Percentiles rank a stretch among this genome's conserved stretches.
Evolutionary conservation across 2,888 invertebrate genomes (phyloP).

Genomic region (Acanthosepion esculentum): DNA sequence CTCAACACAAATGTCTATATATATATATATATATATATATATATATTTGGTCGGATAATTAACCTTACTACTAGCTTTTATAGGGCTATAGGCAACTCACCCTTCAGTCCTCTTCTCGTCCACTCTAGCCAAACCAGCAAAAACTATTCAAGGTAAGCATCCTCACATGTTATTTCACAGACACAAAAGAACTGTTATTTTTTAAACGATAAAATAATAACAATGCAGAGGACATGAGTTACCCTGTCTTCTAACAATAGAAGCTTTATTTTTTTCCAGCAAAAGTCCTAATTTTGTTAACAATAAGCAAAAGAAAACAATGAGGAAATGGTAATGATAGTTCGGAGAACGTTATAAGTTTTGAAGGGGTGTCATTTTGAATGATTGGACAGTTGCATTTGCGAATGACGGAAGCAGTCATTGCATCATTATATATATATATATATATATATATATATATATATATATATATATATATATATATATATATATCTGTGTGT

Average conservation of each 20-base stretch:
- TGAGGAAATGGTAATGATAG: background rate
- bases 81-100: no score
- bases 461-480: no score
- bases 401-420: background rate
- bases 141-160: background rate
- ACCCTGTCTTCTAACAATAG: background rate
- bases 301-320: background rate
- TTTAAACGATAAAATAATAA: background rate
- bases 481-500: background rate
- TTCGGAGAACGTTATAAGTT: background rate
- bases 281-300: background rate
- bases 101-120: no score
- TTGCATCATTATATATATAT: background rate
- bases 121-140: no score
- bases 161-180: background rate
- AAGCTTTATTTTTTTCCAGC: background rate
- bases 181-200: background rate
- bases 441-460: no score
- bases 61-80: no score
- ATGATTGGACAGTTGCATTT: background rate
- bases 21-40: no score
- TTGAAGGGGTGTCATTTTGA: background rate
- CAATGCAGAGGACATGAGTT: background rate
- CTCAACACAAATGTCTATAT: no score
- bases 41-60: no score